Evolutionary conservation across 1,140 invertebrate species (phyloP).

Genomic region (Mya arenaria): DNA sequence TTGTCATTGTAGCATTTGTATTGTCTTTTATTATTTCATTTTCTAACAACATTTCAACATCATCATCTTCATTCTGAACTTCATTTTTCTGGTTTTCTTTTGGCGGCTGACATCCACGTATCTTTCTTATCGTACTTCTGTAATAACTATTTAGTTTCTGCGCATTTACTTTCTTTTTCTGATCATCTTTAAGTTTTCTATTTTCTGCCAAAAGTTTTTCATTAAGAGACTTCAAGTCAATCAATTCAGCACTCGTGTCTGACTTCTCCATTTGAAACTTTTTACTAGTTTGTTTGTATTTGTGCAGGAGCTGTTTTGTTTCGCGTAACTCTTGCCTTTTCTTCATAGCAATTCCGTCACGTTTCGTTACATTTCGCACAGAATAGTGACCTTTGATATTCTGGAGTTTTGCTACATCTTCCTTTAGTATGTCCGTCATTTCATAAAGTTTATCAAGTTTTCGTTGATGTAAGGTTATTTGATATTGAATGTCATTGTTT

Average conservation of each 20-base stretch:
- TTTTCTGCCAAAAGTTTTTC: background rate
- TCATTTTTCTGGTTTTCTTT: background rate
- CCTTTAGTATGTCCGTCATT: background rate
- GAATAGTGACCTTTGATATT: conserved; percentile 40
- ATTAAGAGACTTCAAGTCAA: background rate
- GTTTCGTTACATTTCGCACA: conserved; percentile 39
- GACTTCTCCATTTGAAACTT: background rate
- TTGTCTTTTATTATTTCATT: background rate
- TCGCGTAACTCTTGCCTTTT: conserved; percentile 30
- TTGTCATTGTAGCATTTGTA: background rate
- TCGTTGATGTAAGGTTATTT: background rate
- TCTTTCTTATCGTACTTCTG: background rate
- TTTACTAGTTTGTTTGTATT: background rate
- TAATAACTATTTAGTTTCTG: conserved; percentile 10
- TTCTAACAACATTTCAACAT: background rate
- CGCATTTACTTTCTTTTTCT: too few species aligned
- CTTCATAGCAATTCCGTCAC: conserved; percentile 32
- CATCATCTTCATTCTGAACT: background rate
- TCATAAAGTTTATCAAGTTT: background rate
- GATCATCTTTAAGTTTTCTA: background rate
- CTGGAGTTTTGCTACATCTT: background rate
- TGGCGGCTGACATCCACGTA: background rate
- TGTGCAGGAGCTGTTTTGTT: background rate
- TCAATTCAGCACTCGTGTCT: background rate
- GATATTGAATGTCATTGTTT: background rate